Evolutionary conservation across 2,113 vertebrate species (phyloP).

Genomic region (Recurvirostra avosetta): DNA sequence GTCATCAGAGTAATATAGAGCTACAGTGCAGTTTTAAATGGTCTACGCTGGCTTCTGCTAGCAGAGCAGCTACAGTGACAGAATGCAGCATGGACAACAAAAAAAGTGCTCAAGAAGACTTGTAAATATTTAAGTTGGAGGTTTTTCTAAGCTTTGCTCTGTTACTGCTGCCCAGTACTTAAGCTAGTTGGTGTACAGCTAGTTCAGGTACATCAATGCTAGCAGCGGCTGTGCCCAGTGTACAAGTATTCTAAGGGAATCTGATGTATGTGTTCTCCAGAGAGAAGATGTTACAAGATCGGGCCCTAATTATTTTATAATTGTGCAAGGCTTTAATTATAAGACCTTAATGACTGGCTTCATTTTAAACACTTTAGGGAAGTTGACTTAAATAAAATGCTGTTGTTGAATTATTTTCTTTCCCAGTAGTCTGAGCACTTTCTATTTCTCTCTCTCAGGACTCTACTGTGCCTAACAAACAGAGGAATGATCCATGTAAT

Average conservation of each 20-base stretch:
- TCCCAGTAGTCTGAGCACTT: background rate
- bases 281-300: background rate
- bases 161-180: background rate
- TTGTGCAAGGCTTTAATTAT: conserved; percentile 13
- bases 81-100: background rate
- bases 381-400: background rate
- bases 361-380: conserved; percentile 14
- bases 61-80: background rate
- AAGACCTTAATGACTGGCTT: conserved; percentile 6
- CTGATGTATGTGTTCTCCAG: background rate
- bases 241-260: background rate
- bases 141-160: background rate
- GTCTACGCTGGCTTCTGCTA: background rate
- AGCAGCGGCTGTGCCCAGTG: background rate
- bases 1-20: background rate
- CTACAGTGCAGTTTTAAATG: background rate
- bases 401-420: conserved; percentile 1
- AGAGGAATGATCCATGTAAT: background rate
- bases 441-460: background rate
- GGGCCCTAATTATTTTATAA: conserved; percentile 29
- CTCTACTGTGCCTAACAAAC: background rate
- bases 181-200: background rate
- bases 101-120: background rate
- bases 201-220: background rate
- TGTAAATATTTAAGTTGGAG: background rate